Evolutionary conservation across 2,113 vertebrate species (phyloP).

Genomic region (Lipophrys pholis): DNA sequence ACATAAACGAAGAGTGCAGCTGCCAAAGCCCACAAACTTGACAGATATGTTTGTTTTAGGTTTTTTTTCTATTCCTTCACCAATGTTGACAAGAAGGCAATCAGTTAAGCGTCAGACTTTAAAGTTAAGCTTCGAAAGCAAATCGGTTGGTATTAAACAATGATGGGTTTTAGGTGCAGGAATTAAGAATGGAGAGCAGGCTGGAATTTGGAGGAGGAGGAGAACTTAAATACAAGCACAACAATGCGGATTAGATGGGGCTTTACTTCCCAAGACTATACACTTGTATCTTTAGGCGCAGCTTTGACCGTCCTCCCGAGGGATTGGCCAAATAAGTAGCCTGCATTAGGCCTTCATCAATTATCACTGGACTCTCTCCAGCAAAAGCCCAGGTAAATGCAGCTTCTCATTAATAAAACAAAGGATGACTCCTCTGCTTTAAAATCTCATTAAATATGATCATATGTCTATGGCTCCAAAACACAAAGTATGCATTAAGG

Average conservation of each 20-base stretch:
- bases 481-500: slow-evolving; percentile 48
- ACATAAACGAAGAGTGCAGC: slow-evolving; percentile 2
- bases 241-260: slow-evolving; percentile 15
- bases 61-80: too few species aligned
- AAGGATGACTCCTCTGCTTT: slow-evolving; percentile 29
- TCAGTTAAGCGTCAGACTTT: neutral
- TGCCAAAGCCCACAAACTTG: neutral
- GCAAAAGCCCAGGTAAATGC: slow-evolving; percentile 33
- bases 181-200: slow-evolving; percentile 44
- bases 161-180: slow-evolving; percentile 34
- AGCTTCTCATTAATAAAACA: slow-evolving; percentile 66
- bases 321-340: slow-evolving; percentile 55
- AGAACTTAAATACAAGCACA: slow-evolving; percentile 28
- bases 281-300: slow-evolving; percentile 11
- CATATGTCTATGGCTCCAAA: slow-evolving; percentile 28
- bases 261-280: slow-evolving; percentile 13
- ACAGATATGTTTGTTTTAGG: neutral
- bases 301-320: slow-evolving; percentile 8
- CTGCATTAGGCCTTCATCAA: slow-evolving; percentile 62
- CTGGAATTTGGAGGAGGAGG: slow-evolving; percentile 12
- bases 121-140: slow-evolving; percentile 9
- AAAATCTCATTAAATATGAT: slow-evolving; percentile 60
- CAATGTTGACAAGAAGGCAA: neutral
- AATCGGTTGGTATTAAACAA: slow-evolving; percentile 46
- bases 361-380: slow-evolving; percentile 42